These are phyloP conservation scores for Antheraea yamamai DNA, from an alignment of 2,888 invertebrate species.

Conservation along the genomic window DNA sequence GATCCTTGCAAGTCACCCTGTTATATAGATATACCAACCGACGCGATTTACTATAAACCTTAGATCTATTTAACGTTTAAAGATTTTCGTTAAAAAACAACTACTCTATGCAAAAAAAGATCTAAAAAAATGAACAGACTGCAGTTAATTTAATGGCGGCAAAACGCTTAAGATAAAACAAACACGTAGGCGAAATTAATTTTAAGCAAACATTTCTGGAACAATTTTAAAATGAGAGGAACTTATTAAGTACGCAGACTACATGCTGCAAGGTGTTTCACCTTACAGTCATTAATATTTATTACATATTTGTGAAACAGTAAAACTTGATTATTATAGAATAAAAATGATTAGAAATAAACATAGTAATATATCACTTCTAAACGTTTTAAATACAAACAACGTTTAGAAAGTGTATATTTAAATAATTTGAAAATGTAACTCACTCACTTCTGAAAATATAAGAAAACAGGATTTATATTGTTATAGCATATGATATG, in stretches of 20 bases:
- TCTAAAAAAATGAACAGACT: constrained; percentile 53
- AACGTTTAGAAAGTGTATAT: not conserved
- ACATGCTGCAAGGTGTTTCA: constrained; percentile 40
- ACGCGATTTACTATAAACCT: not conserved
- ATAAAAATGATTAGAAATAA: too few species aligned
- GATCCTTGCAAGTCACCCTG: constrained; percentile 61
- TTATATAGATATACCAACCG: constrained; percentile 55
- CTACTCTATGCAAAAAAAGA: constrained; percentile 48
- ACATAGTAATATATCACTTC: too few species aligned
- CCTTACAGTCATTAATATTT: constrained; percentile 2
- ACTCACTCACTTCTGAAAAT: not conserved
- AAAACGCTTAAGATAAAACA: constrained; percentile 61
- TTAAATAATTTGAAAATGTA: not conserved
- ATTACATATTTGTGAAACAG: not conserved
- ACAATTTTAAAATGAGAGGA: constrained; percentile 42
- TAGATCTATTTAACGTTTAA: not conserved
- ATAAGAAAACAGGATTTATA: not conserved
- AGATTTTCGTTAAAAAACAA: not conserved
- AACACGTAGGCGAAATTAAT: constrained; percentile 67
- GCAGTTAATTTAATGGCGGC: constrained; percentile 63
- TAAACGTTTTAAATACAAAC: too few species aligned
- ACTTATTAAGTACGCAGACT: not conserved
- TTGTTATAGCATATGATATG: not conserved
- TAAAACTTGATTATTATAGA: not conserved
- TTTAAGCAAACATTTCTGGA: constrained; percentile 58